phyloP scores from a whole-genome alignment of 1,140 invertebrate species.

The Tetramorium alpestre region DNA sequence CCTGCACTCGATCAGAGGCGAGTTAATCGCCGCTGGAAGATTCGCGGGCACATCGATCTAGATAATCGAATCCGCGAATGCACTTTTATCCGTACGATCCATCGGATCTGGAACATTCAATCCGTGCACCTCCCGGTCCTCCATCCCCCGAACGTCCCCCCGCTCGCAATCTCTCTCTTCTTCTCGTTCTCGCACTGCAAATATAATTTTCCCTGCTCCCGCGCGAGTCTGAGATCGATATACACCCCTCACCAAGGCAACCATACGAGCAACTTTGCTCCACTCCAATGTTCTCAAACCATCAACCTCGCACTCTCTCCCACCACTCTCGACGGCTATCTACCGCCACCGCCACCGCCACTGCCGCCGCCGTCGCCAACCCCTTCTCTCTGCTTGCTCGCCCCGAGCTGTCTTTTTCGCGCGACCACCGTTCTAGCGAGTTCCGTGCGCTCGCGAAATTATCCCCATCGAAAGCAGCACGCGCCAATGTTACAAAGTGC shows the following conservation, averaged over 20 bases:
- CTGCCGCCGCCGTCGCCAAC: background rate
- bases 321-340: constrained; percentile 1
- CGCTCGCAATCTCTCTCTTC: background rate
- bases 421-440: background rate
- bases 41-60: constrained; percentile 43
- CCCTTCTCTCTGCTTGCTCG: background rate
- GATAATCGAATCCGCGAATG: constrained; percentile 44
- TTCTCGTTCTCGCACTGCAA: constrained; percentile 65
- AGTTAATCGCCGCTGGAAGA: constrained; percentile 46
- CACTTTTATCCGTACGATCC: constrained; percentile 35
- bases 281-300: constrained; percentile 46
- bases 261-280: constrained; percentile 62
- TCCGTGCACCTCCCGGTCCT: background rate
- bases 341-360: background rate
- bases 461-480: background rate
- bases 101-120: background rate
- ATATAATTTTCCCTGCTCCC: constrained; percentile 75
- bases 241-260: constrained; percentile 68
- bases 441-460: background rate
- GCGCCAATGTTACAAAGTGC: background rate
- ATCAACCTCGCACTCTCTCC: constrained; percentile 39
- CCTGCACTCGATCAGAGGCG: background rate
- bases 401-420: constrained; percentile 31
- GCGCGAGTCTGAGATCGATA: constrained; percentile 77
- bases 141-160: no score